These are phyloP conservation scores for Aphis gossypii DNA, from an alignment of 1,140 invertebrate species.

Conservation along the genomic window DNA sequence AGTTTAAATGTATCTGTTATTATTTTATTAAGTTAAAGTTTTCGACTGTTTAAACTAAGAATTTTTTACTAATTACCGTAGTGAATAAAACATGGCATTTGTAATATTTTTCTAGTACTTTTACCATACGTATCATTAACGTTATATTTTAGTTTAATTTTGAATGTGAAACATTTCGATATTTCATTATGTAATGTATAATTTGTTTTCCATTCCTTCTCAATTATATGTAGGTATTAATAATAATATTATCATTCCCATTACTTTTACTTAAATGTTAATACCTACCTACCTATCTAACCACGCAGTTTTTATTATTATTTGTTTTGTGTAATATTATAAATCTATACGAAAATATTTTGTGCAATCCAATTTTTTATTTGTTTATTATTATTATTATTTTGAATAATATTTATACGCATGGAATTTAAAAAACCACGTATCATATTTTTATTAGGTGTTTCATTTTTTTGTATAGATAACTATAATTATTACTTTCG, in stretches of 20 bases:
- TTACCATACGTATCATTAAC: neutral
- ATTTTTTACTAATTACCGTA: neutral
- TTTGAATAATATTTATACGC: neutral
- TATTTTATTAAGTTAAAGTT: neutral
- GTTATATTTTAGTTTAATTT: neutral
- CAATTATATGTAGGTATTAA: neutral
- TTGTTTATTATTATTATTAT: neutral
- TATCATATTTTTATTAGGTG: neutral
- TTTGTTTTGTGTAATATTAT: neutral
- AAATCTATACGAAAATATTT: neutral
- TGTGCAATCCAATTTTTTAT: neutral
- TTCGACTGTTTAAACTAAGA: neutral
- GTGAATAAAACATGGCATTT: neutral
- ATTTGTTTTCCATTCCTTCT: neutral
- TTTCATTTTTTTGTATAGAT: neutral
- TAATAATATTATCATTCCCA: neutral
- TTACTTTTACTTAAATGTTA: slow-evolving; percentile 10
- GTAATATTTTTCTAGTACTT: neutral
- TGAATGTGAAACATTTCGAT: neutral
- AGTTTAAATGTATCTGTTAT: neutral
- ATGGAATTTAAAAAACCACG: neutral
- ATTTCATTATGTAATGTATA: neutral
- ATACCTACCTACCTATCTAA: neutral
- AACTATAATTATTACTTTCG: neutral
- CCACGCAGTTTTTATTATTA: neutral